phyloP scores from a whole-genome alignment of 2,888 invertebrate genomes.

The Monoplex corrugatus region DNA sequence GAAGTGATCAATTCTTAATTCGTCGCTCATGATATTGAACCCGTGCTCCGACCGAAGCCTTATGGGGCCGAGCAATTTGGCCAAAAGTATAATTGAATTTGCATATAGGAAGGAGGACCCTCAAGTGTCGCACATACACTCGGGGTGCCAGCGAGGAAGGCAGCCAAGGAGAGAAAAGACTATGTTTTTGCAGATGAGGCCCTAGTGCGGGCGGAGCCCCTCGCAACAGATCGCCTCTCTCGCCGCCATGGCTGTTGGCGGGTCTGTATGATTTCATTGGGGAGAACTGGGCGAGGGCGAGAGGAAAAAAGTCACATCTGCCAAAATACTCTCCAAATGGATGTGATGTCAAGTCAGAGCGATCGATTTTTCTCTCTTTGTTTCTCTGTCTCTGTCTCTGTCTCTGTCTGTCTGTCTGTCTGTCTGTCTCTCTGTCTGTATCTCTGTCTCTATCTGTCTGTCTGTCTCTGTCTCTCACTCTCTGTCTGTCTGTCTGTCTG shows the following conservation, averaged over 20 bases:
- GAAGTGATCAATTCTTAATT: slow-evolving; percentile 52
- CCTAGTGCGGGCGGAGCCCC: too few species aligned
- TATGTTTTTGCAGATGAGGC: slow-evolving; percentile 7
- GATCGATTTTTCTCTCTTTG: neutral
- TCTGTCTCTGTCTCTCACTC: neutral
- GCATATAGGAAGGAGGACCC: slow-evolving; percentile 49
- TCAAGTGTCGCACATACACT: slow-evolving; percentile 49
- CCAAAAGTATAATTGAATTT: slow-evolving; percentile 52
- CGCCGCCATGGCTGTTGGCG: too few species aligned
- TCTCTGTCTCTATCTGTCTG: neutral
- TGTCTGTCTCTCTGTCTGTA: neutral
- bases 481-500: slow-evolving; percentile 3
- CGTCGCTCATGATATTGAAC: slow-evolving; percentile 49
- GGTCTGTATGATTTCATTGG: neutral
- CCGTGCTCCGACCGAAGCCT: neutral
- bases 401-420: neutral
- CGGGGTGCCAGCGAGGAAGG: neutral
- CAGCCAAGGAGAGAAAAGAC: neutral
- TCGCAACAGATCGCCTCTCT: too few species aligned
- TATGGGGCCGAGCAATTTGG: slow-evolving; percentile 43
- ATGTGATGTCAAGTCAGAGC: slow-evolving; percentile 20
- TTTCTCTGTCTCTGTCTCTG: neutral
- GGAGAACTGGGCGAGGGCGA: neutral
- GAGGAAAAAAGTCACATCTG: neutral
- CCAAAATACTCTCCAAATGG: slow-evolving; percentile 20